Percentiles rank a stretch among this genome's conserved stretches.
phyloP scores from a whole-genome alignment of 2,113 vertebrate genomes.

The Chaetops frenatus region DNA sequence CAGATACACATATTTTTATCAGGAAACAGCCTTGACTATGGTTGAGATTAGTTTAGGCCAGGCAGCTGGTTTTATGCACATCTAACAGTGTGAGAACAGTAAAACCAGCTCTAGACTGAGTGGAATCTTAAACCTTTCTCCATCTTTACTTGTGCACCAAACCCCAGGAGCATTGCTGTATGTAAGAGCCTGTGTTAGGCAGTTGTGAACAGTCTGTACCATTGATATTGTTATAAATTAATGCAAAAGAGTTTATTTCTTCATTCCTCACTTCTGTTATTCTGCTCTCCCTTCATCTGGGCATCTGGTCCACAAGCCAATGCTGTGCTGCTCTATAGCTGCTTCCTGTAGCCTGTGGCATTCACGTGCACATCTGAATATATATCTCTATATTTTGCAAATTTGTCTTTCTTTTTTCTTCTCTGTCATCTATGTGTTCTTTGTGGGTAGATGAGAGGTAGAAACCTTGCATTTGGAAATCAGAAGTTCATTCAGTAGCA shows the following conservation, averaged over 20 bases:
- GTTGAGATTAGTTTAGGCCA: not conserved
- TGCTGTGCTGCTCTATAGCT: not conserved
- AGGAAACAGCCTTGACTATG: not conserved
- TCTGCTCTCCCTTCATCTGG: not conserved
- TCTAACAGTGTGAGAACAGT: not conserved
- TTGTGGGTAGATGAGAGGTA: not conserved
- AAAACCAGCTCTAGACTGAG: not conserved
- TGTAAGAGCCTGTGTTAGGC: not conserved
- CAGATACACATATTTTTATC: not conserved
- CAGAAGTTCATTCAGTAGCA: not conserved
- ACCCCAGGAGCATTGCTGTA: not conserved
- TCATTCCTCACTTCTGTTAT: not conserved
- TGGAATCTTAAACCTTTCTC: not conserved
- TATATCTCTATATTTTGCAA: not conserved
- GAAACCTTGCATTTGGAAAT: not conserved
- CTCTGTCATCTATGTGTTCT: not conserved
- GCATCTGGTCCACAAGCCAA: not conserved
- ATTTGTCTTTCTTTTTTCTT: not conserved
- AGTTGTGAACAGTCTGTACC: not conserved
- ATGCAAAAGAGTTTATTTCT: not conserved
- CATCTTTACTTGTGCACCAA: not conserved
- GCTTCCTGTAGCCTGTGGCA: not conserved
- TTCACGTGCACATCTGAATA: not conserved
- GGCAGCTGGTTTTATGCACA: not conserved
- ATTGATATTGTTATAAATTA: not conserved